These are phyloP conservation scores for Tiphia femorata DNA, from an alignment of 2,888 invertebrate species.

Conservation along the genomic window DNA sequence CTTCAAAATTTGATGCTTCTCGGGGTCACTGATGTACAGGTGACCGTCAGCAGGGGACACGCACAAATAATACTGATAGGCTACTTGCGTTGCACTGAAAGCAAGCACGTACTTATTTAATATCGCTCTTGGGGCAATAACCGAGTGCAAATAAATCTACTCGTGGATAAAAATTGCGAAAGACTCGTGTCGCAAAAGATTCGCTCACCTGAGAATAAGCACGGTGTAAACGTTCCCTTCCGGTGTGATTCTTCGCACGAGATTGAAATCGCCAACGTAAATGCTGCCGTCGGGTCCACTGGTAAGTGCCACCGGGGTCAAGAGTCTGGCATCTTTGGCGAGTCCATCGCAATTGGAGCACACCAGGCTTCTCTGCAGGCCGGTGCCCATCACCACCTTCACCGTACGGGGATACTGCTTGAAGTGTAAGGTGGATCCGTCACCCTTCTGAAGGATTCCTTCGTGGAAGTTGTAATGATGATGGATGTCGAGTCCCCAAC, in stretches of 20 bases:
- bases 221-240: slow-evolving; percentile 92
- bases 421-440: slow-evolving; percentile 94
- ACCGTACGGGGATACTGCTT: slow-evolving; percentile 93
- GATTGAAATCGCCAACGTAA: slow-evolving; percentile 97
- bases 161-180: too few species aligned
- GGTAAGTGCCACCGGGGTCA: slow-evolving; percentile 94
- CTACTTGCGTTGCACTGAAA: slow-evolving; percentile 92
- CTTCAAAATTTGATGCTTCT: slow-evolving; percentile 88
- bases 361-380: slow-evolving; percentile 85
- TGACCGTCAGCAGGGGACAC: slow-evolving; percentile 97
- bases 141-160: too few species aligned
- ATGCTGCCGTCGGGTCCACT: slow-evolving; percentile 97
- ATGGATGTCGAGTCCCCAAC: slow-evolving; percentile 98
- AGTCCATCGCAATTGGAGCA: slow-evolving; percentile 91
- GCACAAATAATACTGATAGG: slow-evolving; percentile 96
- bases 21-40: slow-evolving; percentile 96
- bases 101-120: too few species aligned
- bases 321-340: slow-evolving; percentile 86
- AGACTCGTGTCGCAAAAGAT: too few species aligned
- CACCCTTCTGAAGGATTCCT: slow-evolving; percentile 97
- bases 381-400: slow-evolving; percentile 93
- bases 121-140: too few species aligned
- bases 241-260: slow-evolving; percentile 90
- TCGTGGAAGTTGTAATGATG: slow-evolving; percentile 99
- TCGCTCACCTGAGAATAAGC: slow-evolving; percentile 82